Conservation (phyloP, 1,140 invertebrate genomes). For the Pseudomyrmex concolor region DNA sequence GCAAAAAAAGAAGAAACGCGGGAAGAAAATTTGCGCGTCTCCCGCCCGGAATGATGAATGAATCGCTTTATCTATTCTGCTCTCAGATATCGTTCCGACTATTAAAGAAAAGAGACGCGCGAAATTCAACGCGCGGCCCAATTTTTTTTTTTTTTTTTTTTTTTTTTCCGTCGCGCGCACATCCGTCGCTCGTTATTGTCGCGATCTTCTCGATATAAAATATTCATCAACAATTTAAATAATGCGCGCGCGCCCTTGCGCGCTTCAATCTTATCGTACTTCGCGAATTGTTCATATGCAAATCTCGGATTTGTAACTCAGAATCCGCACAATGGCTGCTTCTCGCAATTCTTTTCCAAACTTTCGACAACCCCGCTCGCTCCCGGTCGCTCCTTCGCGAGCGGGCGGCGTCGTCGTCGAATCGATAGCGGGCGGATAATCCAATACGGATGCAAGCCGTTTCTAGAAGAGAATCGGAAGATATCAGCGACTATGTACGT, state of each 20-base stretch:
- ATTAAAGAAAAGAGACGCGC: slow-evolving; percentile 35
- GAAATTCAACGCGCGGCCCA: slow-evolving; percentile 26
- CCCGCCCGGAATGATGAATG: slow-evolving; percentile 57
- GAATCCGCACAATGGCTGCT: neutral
- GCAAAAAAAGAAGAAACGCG: slow-evolving; percentile 43
- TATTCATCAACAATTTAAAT: slow-evolving; percentile 58
- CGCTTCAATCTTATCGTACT: neutral
- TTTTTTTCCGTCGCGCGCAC: slow-evolving; percentile 29
- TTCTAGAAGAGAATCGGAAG: slow-evolving; percentile 25
- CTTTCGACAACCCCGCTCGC: slow-evolving; percentile 16
- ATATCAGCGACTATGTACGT: slow-evolving; percentile 17
- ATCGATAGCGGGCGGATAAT: slow-evolving; percentile 58
- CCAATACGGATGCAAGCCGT: slow-evolving; percentile 37
- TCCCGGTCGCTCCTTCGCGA: neutral
- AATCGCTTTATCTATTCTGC: slow-evolving; percentile 56
- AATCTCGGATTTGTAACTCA: slow-evolving; percentile 10
- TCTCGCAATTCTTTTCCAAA: neutral
- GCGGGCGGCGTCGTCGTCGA: neutral
- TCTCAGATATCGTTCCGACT: slow-evolving; percentile 29
- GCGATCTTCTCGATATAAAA: slow-evolving; percentile 46
- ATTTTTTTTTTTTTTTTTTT: slow-evolving; percentile 17
- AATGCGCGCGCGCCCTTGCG: slow-evolving; percentile 25
- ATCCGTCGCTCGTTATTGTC: slow-evolving; percentile 13
- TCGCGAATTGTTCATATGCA: neutral
- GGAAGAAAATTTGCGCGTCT: slow-evolving; percentile 61